Base-by-base conservation (phyloP, 2,888 invertebrate species). In the Chalcis sispes region DNA sequence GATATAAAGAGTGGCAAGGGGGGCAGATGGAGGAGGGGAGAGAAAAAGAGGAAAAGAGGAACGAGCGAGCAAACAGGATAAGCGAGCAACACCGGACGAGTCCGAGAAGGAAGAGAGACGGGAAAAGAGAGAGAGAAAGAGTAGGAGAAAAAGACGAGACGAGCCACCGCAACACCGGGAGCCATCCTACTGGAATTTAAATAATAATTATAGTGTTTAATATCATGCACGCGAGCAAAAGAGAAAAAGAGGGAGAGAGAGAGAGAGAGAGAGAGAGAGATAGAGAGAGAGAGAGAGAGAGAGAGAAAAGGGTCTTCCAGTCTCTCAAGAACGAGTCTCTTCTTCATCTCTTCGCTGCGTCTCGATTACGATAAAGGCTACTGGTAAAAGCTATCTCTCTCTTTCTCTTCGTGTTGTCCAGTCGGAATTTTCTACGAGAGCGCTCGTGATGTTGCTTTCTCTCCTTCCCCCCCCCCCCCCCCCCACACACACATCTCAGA, bases 141-240 rank as follows among this genome's bases (percentile, higher is more conserved):
- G 50, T 4, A 2, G 20, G 54, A 52, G 52, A 25, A 54, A 52
- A 36, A 46, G 40, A 46, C 77, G 71, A 15, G 13, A 79, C 72
- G 79, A 80, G 82, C 81, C 82, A 42, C 50, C 70, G 83, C 86
- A 88, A 88, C 84, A 87, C 88, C 87, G 85, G 88, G 86, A 88
- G 88, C 87, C 85, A 86, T 87, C 87, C 85, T 85, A 85, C 86
- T 86, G 86, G 86, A 88, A 88, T 88, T 88, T 88, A 86, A 88
- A 88, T 88, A 87, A 87, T 87, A 86, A 87, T 88, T 87, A 88
- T 87, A 86, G 86, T 87, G 85, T 87, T 87, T 88, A 88, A 87
- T 87, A 87, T 86, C 86, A 87, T 86, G 85, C 84, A 82, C 84
- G 79, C n/a, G n/a, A n/a, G n/a, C n/a, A n/a, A n/a, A n/a, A n/a